phyloP scores from a whole-genome alignment of 1,140 invertebrate genomes.

The Teleopsis dalmanni region DNA sequence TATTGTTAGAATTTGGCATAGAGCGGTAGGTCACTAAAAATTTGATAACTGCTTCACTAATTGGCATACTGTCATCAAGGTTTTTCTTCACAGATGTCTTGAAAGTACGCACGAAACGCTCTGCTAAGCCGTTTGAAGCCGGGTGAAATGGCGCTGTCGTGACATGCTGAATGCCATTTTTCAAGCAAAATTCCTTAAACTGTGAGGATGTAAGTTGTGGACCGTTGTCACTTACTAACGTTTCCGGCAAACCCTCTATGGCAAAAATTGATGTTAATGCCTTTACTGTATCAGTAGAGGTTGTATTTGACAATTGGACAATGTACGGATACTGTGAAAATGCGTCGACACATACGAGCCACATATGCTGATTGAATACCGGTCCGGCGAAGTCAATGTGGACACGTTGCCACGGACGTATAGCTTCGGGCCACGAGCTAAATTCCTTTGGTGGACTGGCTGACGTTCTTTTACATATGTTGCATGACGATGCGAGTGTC shows the following conservation, averaged over 20 bases:
- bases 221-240: slow-evolving; percentile 23
- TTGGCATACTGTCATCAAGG: background rate
- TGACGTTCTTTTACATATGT: slow-evolving; percentile 15
- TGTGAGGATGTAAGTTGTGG: slow-evolving; percentile 7
- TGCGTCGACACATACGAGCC: slow-evolving; percentile 7
- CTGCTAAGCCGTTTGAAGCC: slow-evolving; percentile 26
- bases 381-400: slow-evolving; percentile 28
- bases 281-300: background rate
- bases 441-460: slow-evolving; percentile 16
- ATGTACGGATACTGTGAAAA: slow-evolving; percentile 9
- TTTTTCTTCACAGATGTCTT: slow-evolving; percentile 5
- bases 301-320: background rate
- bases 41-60: slow-evolving; percentile 1
- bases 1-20: slow-evolving; percentile 3
- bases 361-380: no score
- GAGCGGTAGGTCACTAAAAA: slow-evolving; percentile 1
- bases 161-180: slow-evolving; percentile 19
- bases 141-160: slow-evolving; percentile 18
- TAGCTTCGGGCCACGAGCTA: slow-evolving; percentile 23
- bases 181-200: background rate
- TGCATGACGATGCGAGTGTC: slow-evolving; percentile 30
- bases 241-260: slow-evolving; percentile 4
- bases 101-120: slow-evolving; percentile 18
- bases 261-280: slow-evolving; percentile 13
- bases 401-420: slow-evolving; percentile 19